These are phyloP conservation scores for Falcaria lacertinaria DNA, from an alignment of 2,888 invertebrate species.

Conservation along the genomic window DNA sequence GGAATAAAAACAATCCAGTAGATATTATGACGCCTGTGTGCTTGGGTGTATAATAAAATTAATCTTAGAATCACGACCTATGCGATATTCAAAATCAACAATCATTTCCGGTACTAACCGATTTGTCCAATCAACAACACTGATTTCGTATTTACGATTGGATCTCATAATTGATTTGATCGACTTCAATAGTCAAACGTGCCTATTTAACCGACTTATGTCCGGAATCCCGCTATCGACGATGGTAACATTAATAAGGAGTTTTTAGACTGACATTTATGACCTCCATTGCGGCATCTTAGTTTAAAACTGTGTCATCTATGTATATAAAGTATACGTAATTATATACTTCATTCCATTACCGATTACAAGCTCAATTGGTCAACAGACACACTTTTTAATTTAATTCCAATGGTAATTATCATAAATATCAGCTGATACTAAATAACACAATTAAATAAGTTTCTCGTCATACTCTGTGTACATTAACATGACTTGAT, in stretches of 20 bases:
- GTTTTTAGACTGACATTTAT: neutral
- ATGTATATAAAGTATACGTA: too few relatives aligned
- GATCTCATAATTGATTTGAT: neutral
- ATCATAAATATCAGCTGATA: too few relatives aligned
- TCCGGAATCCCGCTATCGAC: neutral
- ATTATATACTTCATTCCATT: too few relatives aligned
- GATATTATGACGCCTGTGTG: too few relatives aligned
- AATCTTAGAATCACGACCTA: constrained; percentile 22
- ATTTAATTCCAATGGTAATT: too few relatives aligned
- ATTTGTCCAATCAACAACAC: constrained; percentile 11
- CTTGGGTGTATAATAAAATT: too few relatives aligned
- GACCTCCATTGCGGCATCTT: neutral
- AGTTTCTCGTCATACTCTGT: too few relatives aligned
- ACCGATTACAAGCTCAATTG: too few relatives aligned
- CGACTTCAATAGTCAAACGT: neutral
- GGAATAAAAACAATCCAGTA: neutral
- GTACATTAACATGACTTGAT: too few relatives aligned
- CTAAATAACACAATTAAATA: too few relatives aligned
- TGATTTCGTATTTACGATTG: constrained; percentile 11
- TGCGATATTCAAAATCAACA: constrained; percentile 31
- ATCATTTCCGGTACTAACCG: constrained; percentile 24
- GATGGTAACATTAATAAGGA: neutral
- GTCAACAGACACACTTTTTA: too few relatives aligned
- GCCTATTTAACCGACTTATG: neutral
- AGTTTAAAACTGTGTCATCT: neutral